phyloP scores from a whole-genome alignment of 2,888 invertebrate genomes.

The Dasypolia templi region DNA sequence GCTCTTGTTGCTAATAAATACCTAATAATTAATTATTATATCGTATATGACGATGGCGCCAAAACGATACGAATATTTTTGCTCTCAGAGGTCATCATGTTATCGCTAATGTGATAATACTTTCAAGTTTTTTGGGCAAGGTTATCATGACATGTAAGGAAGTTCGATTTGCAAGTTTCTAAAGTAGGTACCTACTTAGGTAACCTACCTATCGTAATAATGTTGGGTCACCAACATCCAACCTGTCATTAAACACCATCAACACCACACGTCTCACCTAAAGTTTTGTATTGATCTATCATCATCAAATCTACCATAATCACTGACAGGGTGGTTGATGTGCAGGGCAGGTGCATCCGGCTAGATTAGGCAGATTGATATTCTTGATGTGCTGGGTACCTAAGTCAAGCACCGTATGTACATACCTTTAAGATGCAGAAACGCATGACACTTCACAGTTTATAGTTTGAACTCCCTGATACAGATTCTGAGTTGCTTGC shows the following conservation, averaged over 20 bases:
- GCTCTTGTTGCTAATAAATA: too few species aligned
- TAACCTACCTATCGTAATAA: neutral
- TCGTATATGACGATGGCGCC: too few species aligned
- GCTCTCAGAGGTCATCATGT: neutral
- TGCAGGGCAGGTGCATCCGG: neutral
- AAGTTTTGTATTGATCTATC: neutral
- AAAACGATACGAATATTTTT: too few species aligned
- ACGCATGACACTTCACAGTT: neutral
- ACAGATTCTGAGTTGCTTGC: neutral
- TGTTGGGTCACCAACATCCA: neutral
- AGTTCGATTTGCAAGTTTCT: neutral
- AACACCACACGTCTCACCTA: neutral
- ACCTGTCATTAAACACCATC: neutral
- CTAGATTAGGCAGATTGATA: neutral
- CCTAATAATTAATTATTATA: too few species aligned
- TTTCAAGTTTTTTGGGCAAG: neutral
- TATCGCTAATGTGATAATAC: slow-evolving; percentile 8
- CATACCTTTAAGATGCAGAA: neutral
- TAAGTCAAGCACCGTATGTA: neutral
- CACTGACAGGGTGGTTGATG: neutral
- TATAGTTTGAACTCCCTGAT: too few species aligned
- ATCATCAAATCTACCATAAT: neutral
- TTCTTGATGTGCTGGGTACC: neutral
- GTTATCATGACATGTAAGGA: slow-evolving; percentile 16
- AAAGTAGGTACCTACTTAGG: neutral